Evolutionary conservation across 2,888 invertebrate species (phyloP).

Genomic region (Lamproptera curius): DNA sequence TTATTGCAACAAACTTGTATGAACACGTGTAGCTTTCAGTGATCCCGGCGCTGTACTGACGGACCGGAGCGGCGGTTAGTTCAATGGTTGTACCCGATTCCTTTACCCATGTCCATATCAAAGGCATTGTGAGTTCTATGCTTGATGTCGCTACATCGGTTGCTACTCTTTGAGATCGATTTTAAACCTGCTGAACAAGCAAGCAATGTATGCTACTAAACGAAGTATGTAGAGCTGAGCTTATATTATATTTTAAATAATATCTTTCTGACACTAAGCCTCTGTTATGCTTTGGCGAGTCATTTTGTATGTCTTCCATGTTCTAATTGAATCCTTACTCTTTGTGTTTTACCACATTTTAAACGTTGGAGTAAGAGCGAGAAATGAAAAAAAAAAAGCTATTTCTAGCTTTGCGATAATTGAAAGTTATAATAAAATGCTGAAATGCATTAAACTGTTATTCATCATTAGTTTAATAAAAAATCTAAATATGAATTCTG

Average conservation of each 20-base stretch:
- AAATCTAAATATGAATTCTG: neutral
- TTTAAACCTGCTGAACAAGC: neutral
- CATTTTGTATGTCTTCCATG: too few species aligned
- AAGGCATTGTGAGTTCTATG: slow-evolving; percentile 3
- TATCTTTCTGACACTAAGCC: too few species aligned
- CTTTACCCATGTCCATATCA: slow-evolving; percentile 12
- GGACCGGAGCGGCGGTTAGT: slow-evolving; percentile 18
- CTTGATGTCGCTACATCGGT: slow-evolving; percentile 35
- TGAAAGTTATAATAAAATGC: too few species aligned
- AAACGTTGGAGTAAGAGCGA: slow-evolving; percentile 10
- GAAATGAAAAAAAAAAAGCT: neutral
- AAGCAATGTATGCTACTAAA: too few species aligned
- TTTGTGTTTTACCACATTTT: too few species aligned
- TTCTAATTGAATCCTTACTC: too few species aligned
- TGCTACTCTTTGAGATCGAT: neutral
- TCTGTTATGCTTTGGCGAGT: too few species aligned
- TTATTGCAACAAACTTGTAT: neutral
- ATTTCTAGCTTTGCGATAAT: neutral
- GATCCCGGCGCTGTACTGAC: slow-evolving; percentile 15
- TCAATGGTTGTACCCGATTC: slow-evolving; percentile 25
- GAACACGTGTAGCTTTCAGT: slow-evolving; percentile 9
- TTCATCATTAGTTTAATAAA: too few species aligned
- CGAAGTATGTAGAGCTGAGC: too few species aligned
- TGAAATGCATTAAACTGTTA: too few species aligned
- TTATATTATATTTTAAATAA: too few species aligned